Percentiles rank a stretch among this genome's conserved stretches.
Evolutionary conservation across 2,797 vertebrate species (phyloP).

Genomic region (Serranus cabrilla): DNA sequence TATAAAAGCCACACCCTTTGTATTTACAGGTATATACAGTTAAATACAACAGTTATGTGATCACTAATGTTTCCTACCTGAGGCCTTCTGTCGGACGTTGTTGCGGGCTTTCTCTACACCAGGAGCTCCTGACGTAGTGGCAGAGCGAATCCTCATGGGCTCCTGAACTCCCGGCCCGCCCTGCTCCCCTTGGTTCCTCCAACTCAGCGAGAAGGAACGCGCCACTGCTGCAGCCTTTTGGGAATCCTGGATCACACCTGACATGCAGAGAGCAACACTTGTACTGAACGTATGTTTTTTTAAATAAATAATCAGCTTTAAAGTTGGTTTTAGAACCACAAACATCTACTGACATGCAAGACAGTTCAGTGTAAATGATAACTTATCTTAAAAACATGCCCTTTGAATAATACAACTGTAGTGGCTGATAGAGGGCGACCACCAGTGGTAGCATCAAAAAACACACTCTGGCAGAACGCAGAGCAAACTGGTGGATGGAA

Average conservation of each 20-base stretch:
- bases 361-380: neutral
- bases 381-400: neutral
- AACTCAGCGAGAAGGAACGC: slow-evolving; percentile 96
- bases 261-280: slow-evolving; percentile 27
- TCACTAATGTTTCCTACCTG: slow-evolving; percentile 84
- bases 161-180: slow-evolving; percentile 82
- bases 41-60: neutral
- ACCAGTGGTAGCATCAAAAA: neutral
- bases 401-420: neutral
- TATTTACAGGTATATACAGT: neutral
- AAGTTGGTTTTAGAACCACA: neutral
- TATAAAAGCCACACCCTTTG: neutral
- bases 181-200: slow-evolving; percentile 92
- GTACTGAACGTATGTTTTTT: neutral
- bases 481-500: neutral
- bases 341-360: neutral
- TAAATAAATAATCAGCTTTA: neutral
- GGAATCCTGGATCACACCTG: slow-evolving; percentile 91
- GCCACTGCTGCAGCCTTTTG: slow-evolving; percentile 92
- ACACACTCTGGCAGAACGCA: neutral
- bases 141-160: slow-evolving; percentile 96
- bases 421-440: neutral
- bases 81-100: slow-evolving; percentile 94
- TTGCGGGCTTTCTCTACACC: slow-evolving; percentile 97
- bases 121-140: slow-evolving; percentile 96